These are phyloP conservation scores for Tachina grossa DNA, from an alignment of 2,888 invertebrate genomes.

Conservation along the genomic window DNA sequence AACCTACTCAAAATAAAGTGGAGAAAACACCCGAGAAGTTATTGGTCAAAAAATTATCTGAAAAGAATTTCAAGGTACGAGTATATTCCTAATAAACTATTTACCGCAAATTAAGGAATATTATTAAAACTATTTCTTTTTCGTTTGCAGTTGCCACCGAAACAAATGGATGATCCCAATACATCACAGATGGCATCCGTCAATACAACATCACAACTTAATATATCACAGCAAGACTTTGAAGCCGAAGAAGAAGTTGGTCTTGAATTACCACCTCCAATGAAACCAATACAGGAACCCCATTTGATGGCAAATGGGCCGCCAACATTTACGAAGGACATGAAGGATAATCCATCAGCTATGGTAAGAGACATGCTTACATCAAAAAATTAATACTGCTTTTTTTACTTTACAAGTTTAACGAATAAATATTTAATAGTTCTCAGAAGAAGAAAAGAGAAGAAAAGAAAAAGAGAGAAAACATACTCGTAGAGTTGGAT, in stretches of 20 bases:
- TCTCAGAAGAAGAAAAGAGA: too few relatives aligned
- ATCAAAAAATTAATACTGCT: not conserved
- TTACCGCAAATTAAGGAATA: not conserved
- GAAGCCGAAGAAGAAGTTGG: conserved; percentile 90
- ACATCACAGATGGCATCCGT: conserved; percentile 81
- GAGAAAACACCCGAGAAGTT: conserved; percentile 88
- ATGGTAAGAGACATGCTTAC: conserved; percentile 83
- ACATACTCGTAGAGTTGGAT: too few relatives aligned
- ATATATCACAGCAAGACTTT: conserved; percentile 78
- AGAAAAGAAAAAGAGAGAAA: too few relatives aligned
- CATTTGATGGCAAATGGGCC: conserved; percentile 83
- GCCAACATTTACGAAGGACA: conserved; percentile 82
- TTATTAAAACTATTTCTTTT: conserved; percentile 11
- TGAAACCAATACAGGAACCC: conserved; percentile 94
- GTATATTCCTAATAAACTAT: not conserved
- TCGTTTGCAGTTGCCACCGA: conserved; percentile 77
- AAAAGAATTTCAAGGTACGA: conserved; percentile 92
- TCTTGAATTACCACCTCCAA: conserved; percentile 95
- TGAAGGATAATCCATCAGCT: conserved; percentile 85
- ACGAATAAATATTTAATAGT: too few relatives aligned
- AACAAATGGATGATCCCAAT: conserved; percentile 82
- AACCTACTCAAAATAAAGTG: conserved; percentile 93
- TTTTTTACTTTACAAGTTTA: too few relatives aligned
- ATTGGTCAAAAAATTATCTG: conserved; percentile 91
- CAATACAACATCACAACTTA: conserved; percentile 82